These are phyloP conservation scores for Ivindomyrus marchei DNA, from an alignment of 2,113 vertebrate genomes.

Conservation along the genomic window DNA sequence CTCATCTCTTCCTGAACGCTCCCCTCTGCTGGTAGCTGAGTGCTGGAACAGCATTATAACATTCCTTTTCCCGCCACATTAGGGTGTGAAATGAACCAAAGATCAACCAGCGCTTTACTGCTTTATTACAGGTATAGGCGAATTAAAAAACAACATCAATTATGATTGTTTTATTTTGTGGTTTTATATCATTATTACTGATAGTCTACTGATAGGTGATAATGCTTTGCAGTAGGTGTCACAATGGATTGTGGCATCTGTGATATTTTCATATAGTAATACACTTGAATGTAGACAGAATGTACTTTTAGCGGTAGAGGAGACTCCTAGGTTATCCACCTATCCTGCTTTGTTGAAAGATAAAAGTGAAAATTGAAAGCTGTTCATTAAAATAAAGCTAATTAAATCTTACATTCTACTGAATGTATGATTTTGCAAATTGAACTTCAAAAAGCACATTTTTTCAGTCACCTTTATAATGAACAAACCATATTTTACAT, in stretches of 20 bases:
- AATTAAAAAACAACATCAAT: not conserved
- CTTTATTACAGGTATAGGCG: not conserved
- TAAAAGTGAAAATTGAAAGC: not conserved
- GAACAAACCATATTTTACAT: not conserved
- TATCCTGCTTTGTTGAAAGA: not conserved
- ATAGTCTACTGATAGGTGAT: not conserved
- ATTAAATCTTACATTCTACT: not conserved
- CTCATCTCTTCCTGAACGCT: not conserved
- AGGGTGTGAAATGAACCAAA: not conserved
- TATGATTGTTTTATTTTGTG: not conserved
- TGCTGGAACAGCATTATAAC: not conserved
- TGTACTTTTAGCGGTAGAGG: not conserved
- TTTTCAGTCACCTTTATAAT: not conserved
- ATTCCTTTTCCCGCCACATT: not conserved
- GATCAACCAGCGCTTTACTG: not conserved
- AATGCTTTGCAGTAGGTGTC: not conserved
- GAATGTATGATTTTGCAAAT: not conserved
- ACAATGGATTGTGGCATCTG: not conserved
- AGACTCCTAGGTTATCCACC: not conserved
- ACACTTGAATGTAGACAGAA: not conserved
- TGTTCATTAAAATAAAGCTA: not conserved
- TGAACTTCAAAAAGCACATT: not conserved
- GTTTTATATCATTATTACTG: not conserved
- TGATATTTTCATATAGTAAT: not conserved
- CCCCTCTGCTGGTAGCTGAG: not conserved